Evolutionary conservation across 1,140 invertebrate species (phyloP).

Genomic region (Brachystomella parvula): DNA sequence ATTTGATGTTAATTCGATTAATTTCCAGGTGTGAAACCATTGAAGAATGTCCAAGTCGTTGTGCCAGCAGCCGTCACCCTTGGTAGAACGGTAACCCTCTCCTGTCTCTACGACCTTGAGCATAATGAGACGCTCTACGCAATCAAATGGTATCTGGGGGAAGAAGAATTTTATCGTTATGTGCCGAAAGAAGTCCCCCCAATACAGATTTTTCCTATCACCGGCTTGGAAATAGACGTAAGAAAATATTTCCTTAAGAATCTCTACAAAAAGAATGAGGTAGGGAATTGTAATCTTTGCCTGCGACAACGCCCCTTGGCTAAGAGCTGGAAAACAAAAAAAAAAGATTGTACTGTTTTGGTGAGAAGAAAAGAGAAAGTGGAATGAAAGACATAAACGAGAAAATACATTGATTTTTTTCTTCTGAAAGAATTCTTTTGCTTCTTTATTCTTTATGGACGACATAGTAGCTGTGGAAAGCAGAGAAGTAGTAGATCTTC

Average conservation of each 20-base stretch:
- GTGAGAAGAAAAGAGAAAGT: too few species aligned
- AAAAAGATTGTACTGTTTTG: too few species aligned
- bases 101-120: slow-evolving; percentile 39
- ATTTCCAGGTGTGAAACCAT: slow-evolving; percentile 38
- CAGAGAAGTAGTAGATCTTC: too few species aligned
- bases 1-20: slow-evolving; percentile 16
- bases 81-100: slow-evolving; percentile 37
- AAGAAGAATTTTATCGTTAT: slow-evolving; percentile 32
- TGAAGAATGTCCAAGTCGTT: slow-evolving; percentile 38
- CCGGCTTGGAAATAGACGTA: slow-evolving; percentile 38
- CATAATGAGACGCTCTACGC: slow-evolving; percentile 39
- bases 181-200: slow-evolving; percentile 33
- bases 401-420: too few species aligned
- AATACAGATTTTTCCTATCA: slow-evolving; percentile 29
- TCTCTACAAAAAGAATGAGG: too few species aligned
- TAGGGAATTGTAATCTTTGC: neutral
- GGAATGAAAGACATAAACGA: too few species aligned
- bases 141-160: slow-evolving; percentile 42
- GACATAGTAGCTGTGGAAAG: too few species aligned
- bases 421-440: too few species aligned
- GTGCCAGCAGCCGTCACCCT: slow-evolving; percentile 37
- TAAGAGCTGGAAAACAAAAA: neutral
- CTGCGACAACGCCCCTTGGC: neutral
- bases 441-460: too few species aligned
- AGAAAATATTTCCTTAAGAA: slow-evolving; percentile 20